Percentiles rank a stretch among this genome's conserved stretches.
phyloP scores from a whole-genome alignment of 2,797 vertebrate genomes.

The Vireo griseus region DNA sequence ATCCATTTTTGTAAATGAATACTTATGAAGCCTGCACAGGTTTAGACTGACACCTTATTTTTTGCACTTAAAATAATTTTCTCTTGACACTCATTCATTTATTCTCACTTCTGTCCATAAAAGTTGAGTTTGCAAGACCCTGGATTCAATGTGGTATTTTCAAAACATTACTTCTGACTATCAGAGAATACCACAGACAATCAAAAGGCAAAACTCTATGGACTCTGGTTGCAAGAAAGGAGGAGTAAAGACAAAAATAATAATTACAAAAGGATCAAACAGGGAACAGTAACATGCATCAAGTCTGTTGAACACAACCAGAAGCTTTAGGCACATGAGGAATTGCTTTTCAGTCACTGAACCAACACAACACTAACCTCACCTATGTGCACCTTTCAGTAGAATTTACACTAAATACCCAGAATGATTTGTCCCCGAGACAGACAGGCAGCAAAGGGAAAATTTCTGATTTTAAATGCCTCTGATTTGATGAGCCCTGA shows the following conservation, averaged over 20 bases:
- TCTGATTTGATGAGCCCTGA: not conserved
- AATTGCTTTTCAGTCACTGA: not conserved
- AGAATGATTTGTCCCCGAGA: not conserved
- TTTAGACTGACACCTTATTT: not conserved
- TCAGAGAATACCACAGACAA: not conserved
- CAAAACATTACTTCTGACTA: not conserved
- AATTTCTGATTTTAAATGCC: not conserved
- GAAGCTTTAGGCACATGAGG: not conserved
- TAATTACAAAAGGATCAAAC: not conserved
- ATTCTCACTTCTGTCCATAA: not conserved
- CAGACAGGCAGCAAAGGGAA: not conserved
- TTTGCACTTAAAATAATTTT: not conserved
- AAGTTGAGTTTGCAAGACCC: not conserved
- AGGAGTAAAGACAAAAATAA: not conserved
- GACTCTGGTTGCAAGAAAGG: not conserved
- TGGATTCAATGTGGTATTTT: not conserved
- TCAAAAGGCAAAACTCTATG: not conserved
- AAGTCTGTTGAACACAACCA: not conserved
- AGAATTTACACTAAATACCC: not conserved
- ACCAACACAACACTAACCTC: not conserved
- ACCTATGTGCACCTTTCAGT: not conserved
- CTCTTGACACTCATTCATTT: not conserved
- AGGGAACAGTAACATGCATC: not conserved
- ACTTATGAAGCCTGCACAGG: not conserved
- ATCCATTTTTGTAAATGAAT: not conserved